Conservation (phyloP, 2,888 invertebrate species). For the Zygothrica quintamaculata region DNA sequence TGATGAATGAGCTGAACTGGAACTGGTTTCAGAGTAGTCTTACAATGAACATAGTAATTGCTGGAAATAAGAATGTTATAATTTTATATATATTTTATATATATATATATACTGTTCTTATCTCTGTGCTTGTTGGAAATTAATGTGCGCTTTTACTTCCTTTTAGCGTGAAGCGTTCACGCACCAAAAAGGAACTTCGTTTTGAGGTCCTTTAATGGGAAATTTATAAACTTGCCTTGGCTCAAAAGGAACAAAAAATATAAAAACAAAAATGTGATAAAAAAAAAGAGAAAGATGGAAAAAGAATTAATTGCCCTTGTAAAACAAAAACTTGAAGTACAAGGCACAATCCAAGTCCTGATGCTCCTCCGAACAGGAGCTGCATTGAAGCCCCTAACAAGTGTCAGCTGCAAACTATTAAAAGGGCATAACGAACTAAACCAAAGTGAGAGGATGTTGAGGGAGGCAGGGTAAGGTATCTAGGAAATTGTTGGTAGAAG, state of each 20-base stretch:
- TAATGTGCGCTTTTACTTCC: slow-evolving; percentile 55
- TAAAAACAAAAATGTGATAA: too few species aligned
- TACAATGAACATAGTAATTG: background rate
- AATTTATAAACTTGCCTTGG: slow-evolving; percentile 65
- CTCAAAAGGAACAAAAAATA: too few species aligned
- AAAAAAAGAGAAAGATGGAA: too few species aligned
- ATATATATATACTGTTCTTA: slow-evolving; percentile 48
- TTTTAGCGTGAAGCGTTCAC: slow-evolving; percentile 45
- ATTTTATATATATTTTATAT: slow-evolving; percentile 37
- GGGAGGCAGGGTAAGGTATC: background rate
- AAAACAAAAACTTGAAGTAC: slow-evolving; percentile 41
- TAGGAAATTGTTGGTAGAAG: background rate
- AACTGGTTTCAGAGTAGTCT: background rate
- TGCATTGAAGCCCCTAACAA: too few species aligned
- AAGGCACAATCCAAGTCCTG: slow-evolving; percentile 34
- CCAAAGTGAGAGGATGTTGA: background rate
- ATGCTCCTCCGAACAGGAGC: too few species aligned
- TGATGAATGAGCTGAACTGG: slow-evolving; percentile 58
- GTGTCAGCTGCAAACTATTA: slow-evolving; percentile 73
- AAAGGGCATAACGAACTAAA: slow-evolving; percentile 57
- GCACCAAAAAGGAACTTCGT: background rate
- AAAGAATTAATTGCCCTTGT: slow-evolving; percentile 64
- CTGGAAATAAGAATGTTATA: background rate
- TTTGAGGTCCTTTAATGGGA: slow-evolving; percentile 53
- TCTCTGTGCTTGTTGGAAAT: slow-evolving; percentile 44